Evolutionary conservation across 2,888 invertebrate genomes (phyloP).

Genomic region (Pteria penguin): DNA sequence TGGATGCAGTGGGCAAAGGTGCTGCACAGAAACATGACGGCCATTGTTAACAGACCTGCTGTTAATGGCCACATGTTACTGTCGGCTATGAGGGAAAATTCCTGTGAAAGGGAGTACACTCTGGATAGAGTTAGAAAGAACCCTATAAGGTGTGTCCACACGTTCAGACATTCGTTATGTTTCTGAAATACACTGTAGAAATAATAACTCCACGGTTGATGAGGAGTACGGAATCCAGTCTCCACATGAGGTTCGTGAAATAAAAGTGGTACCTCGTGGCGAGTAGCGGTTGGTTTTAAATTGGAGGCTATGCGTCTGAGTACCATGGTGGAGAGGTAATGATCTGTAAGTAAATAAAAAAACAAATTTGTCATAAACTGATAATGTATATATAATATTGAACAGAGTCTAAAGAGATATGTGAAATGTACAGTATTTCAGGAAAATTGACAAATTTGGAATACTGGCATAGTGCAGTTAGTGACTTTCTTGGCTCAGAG

Average conservation of each 20-base stretch:
- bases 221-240: conserved; percentile 75
- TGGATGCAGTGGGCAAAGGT: conserved; percentile 76
- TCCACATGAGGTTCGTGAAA: conserved; percentile 78
- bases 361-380: neutral
- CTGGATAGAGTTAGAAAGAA: conserved; percentile 60
- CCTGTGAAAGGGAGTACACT: conserved; percentile 58
- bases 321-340: conserved; percentile 2
- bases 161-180: conserved; percentile 79
- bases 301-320: conserved; percentile 43
- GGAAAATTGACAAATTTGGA: too few relatives aligned
- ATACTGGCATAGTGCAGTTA: too few relatives aligned
- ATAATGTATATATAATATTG: too few relatives aligned
- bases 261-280: conserved; percentile 71
- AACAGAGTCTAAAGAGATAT: neutral
- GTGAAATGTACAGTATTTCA: too few relatives aligned
- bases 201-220: conserved; percentile 77
- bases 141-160: conserved; percentile 78
- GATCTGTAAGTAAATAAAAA: neutral
- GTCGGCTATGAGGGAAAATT: conserved; percentile 72
- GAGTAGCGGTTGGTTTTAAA: conserved; percentile 62
- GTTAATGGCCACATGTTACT: conserved; percentile 77
- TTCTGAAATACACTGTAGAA: conserved; percentile 75
- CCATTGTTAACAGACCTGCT: conserved; percentile 72
- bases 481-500: too few relatives aligned
- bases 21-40: conserved; percentile 74